phyloP scores from a whole-genome alignment of 2,888 invertebrate species.

The Holacanthella duospinosa region DNA sequence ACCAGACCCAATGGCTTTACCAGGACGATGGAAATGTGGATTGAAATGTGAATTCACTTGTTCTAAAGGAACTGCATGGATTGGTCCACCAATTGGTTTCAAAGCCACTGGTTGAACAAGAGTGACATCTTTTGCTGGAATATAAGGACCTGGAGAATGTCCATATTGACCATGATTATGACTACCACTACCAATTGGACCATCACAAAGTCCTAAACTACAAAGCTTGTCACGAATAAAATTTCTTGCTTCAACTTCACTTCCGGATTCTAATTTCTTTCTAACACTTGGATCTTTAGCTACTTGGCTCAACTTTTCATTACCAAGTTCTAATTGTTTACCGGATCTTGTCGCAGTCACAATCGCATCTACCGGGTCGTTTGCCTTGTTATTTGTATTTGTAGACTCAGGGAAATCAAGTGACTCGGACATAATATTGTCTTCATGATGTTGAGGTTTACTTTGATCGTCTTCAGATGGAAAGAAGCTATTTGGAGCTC shows the following conservation, averaged over 20 bases:
- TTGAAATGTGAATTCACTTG: not conserved
- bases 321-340: conserved; percentile 12
- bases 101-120: conserved; percentile 79
- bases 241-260: conserved; percentile 64
- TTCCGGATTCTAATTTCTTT: conserved; percentile 14
- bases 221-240: conserved; percentile 73
- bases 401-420: not conserved
- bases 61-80: conserved; percentile 56
- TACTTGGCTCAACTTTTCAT: conserved; percentile 16
- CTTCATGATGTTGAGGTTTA: not conserved
- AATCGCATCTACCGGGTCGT: conserved; percentile 17
- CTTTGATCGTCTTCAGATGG: not conserved
- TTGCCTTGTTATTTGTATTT: not conserved
- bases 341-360: conserved; percentile 19
- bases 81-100: conserved; percentile 65
- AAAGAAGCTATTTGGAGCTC: not conserved
- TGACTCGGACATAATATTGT: not conserved
- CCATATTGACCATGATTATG: conserved; percentile 7
- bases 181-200: conserved; percentile 11
- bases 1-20: not conserved
- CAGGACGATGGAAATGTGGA: not conserved
- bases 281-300: conserved; percentile 13
- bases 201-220: conserved; percentile 53
- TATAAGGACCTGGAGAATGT: conserved; percentile 33
- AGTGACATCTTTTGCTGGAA: conserved; percentile 62